A percentile compares a stretch with the other conserved stretches of the same genome.
phyloP scores from a whole-genome alignment of 2,797 vertebrate genomes.

The Myotis daubentonii region DNA sequence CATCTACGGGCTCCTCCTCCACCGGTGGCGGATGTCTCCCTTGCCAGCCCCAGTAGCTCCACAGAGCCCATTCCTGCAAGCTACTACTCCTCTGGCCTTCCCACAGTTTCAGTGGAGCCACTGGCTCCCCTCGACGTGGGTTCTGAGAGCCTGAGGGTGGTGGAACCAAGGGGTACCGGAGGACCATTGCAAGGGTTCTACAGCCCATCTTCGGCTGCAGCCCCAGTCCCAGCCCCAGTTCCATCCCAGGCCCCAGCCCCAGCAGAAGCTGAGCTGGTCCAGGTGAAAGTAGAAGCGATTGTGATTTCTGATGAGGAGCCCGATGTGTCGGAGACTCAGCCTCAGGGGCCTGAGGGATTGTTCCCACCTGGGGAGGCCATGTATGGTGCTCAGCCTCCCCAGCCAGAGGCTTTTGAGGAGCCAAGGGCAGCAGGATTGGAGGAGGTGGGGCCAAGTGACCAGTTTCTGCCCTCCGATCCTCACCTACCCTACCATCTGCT shows the following conservation, averaged over 20 bases:
- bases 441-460: constrained; percentile 84
- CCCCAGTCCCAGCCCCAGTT: not conserved
- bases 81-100: constrained; percentile 79
- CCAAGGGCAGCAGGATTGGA: constrained; percentile 80
- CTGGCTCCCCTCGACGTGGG: constrained; percentile 66
- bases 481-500: constrained; percentile 87
- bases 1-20: constrained; percentile 61
- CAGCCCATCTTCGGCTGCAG: constrained; percentile 23
- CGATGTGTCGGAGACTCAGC: constrained; percentile 84
- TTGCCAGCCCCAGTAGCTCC: constrained; percentile 93
- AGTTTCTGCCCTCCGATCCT: constrained; percentile 84
- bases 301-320: constrained; percentile 95
- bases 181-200: constrained; percentile 56
- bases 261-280: constrained; percentile 75
- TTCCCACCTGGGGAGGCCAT: constrained; percentile 52
- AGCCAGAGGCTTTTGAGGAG: constrained; percentile 81
- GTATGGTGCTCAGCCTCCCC: constrained; percentile 61
- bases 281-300: constrained; percentile 95
- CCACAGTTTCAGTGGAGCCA: constrained; percentile 58
- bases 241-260: constrained; percentile 61
- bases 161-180: constrained; percentile 66
- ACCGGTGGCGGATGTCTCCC: constrained; percentile 78
- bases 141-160: constrained; percentile 68
- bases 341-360: constrained; percentile 53
- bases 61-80: constrained; percentile 86